A percentile compares a stretch with the other conserved stretches of the same genome.
Evolutionary conservation across 2,797 vertebrate genomes (phyloP).

Genomic region (Channa striata): DNA sequence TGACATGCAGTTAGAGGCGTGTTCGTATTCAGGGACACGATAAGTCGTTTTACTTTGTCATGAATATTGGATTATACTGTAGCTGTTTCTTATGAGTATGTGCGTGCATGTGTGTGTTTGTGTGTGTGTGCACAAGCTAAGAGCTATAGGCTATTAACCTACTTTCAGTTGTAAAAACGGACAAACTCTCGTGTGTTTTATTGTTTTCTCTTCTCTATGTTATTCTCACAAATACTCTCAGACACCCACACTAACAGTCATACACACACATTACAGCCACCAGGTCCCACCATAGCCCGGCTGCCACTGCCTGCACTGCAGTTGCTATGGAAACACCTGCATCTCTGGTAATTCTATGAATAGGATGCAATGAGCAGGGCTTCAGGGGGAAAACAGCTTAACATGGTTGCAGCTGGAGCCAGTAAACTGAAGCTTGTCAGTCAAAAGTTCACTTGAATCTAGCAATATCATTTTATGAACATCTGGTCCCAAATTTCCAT

Average conservation of each 20-base stretch:
- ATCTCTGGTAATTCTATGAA: slow-evolving; percentile 81
- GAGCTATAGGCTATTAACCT: slow-evolving; percentile 23
- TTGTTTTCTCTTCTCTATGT: slow-evolving; percentile 8
- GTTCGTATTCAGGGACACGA: neutral
- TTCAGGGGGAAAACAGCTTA: slow-evolving; percentile 71
- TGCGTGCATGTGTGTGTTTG: neutral
- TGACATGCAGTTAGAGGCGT: neutral
- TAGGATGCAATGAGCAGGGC: slow-evolving; percentile 73
- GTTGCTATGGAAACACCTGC: slow-evolving; percentile 84
- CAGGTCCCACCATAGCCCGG: slow-evolving; percentile 53
- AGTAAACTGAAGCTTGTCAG: slow-evolving; percentile 61
- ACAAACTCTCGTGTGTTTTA: slow-evolving; percentile 29
- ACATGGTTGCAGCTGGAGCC: slow-evolving; percentile 74
- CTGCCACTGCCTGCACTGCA: slow-evolving; percentile 65
- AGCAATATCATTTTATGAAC: slow-evolving; percentile 8
- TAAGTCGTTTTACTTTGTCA: neutral
- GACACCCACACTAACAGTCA: slow-evolving; percentile 46
- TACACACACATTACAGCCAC: slow-evolving; percentile 52
- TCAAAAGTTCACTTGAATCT: slow-evolving; percentile 52
- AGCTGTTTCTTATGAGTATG: neutral
- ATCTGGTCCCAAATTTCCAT: slow-evolving; percentile 4
- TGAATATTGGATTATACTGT: neutral
- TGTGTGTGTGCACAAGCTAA: neutral
- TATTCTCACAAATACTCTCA: slow-evolving; percentile 17
- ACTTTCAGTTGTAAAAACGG: slow-evolving; percentile 21